Evolutionary conservation across 2,888 invertebrate species (phyloP).

Genomic region (Drosophila villosipedis): DNA sequence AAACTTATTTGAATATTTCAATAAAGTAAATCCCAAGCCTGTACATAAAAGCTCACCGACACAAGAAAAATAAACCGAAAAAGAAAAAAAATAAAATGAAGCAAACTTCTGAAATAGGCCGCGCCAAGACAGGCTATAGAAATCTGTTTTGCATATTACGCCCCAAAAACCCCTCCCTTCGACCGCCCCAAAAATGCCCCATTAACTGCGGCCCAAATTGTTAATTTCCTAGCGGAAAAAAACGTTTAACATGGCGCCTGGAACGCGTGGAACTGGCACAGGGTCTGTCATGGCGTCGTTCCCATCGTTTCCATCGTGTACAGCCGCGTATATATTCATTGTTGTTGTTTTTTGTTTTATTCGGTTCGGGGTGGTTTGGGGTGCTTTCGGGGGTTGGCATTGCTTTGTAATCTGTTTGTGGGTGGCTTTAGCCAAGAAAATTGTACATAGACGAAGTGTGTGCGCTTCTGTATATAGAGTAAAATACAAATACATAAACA

Average conservation of each 20-base stretch:
- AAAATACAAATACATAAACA: background rate
- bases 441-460: constrained; percentile 44
- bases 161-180: constrained; percentile 3
- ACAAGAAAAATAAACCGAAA: background rate
- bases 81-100: constrained; percentile 8
- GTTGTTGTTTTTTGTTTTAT: constrained; percentile 33
- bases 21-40: constrained; percentile 82
- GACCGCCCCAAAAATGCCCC: constrained; percentile 15
- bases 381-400: constrained; percentile 63
- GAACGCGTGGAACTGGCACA: constrained; percentile 69
- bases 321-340: constrained; percentile 47
- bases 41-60: constrained; percentile 51
- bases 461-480: constrained; percentile 14
- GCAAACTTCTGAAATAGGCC: constrained; percentile 53
- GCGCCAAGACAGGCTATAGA: constrained; percentile 37
- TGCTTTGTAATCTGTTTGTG: constrained; percentile 74
- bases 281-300: constrained; percentile 65
- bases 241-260: constrained; percentile 47
- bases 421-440: constrained; percentile 72
- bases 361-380: constrained; percentile 60
- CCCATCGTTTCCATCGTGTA: constrained; percentile 38
- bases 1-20: constrained; percentile 84
- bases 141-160: constrained; percentile 68
- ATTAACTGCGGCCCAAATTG: constrained; percentile 66
- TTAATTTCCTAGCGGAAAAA: constrained; percentile 66